These are phyloP conservation scores for Channa striata DNA, from an alignment of 2,797 vertebrate species.

Conservation along the genomic window DNA sequence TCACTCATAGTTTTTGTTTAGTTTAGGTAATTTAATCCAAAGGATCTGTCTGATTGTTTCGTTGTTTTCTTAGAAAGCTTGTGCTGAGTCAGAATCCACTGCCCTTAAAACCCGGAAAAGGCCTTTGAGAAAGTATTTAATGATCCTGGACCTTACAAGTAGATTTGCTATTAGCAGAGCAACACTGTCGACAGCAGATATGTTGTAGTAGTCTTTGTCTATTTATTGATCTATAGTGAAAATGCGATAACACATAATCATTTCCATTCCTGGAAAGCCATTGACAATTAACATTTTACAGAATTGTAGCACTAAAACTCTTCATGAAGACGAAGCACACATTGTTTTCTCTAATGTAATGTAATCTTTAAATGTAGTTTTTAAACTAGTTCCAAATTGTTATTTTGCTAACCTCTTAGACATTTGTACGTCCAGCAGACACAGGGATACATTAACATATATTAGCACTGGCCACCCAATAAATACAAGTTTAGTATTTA, in stretches of 20 bases:
- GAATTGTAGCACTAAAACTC: neutral
- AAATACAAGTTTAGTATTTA: neutral
- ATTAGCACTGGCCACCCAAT: no score
- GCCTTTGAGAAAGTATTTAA: neutral
- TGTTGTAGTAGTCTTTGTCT: neutral
- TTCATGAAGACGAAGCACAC: neutral
- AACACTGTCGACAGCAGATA: neutral
- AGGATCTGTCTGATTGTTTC: neutral
- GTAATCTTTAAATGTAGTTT: no score
- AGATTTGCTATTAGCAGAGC: neutral
- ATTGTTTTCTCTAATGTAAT: no score
- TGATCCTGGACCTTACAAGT: neutral
- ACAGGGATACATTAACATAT: no score
- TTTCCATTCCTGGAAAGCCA: neutral
- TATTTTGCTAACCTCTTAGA: no score
- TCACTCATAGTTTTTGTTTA: conserved; percentile 2
- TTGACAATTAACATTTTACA: neutral
- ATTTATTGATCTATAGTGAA: conserved; percentile 1
- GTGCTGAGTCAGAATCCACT: neutral
- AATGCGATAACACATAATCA: neutral
- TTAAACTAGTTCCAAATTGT: no score
- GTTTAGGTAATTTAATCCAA: neutral
- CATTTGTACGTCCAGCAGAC: no score
- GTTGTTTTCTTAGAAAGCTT: conserved; percentile 17
- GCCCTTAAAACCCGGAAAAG: neutral